Conservation (phyloP, 2,113 vertebrate genomes). For the Microtus oregoni region DNA sequence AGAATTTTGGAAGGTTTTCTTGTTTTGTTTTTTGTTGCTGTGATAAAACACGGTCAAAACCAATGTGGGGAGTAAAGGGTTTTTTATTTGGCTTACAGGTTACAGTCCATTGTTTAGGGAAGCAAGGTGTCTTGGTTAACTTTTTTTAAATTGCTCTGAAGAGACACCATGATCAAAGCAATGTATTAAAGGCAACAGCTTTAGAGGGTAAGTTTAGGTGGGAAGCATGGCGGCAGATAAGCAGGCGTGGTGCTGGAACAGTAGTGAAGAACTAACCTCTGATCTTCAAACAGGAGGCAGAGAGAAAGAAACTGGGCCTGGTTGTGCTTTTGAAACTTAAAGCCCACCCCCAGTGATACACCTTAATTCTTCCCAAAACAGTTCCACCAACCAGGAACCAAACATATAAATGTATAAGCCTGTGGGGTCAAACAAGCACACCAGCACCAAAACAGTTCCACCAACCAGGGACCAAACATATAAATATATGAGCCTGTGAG, state of each 20-base stretch:
- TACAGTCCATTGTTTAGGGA: neutral
- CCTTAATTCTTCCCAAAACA: neutral
- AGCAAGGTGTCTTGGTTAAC: neutral
- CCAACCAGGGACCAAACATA: neutral
- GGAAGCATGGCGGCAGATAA: neutral
- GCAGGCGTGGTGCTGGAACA: neutral
- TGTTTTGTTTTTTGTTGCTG: neutral
- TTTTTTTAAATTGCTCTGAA: neutral
- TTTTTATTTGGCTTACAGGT: neutral
- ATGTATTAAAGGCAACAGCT: neutral
- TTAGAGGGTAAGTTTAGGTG: neutral
- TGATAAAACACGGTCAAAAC: neutral
- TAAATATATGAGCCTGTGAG: neutral
- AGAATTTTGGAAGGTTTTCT: constrained; percentile 21
- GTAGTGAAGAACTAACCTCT: neutral
- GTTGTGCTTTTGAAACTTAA: neutral
- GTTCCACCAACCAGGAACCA: neutral
- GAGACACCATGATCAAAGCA: neutral
- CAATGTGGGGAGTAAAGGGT: neutral
- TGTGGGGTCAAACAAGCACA: neutral
- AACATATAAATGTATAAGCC: neutral
- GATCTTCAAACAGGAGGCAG: neutral
- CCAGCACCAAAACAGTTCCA: neutral
- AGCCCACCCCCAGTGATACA: neutral
- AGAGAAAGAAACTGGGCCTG: neutral